A percentile compares a stretch with the other conserved stretches of the same genome.
Evolutionary conservation across 2,888 invertebrate species (phyloP).

Genomic region (Ectemnius lituratus): DNA sequence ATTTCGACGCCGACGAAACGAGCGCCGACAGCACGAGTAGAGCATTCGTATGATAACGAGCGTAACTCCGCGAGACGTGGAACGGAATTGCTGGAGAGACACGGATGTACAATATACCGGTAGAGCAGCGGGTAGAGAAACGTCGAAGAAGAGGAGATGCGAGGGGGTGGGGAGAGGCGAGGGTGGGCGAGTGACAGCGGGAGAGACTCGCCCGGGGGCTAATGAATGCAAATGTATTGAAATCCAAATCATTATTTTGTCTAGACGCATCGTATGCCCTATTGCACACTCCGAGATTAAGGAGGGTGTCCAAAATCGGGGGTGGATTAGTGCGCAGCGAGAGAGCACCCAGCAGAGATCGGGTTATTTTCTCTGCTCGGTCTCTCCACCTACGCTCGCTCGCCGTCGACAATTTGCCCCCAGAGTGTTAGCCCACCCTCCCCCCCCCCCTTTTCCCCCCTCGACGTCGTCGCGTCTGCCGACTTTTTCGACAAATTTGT

Average conservation of each 20-base stretch:
- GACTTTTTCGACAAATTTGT: constrained; percentile 54
- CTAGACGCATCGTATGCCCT: constrained; percentile 75
- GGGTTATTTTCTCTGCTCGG: constrained; percentile 45
- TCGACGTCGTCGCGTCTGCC: too few relatives aligned
- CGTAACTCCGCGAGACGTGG: constrained; percentile 63
- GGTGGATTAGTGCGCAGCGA: constrained; percentile 47
- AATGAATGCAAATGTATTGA: constrained; percentile 76
- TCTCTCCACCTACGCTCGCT: constrained; percentile 44
- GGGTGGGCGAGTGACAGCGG: constrained; percentile 36
- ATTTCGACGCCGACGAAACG: constrained; percentile 55
- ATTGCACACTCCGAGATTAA: constrained; percentile 63
- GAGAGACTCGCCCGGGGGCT: constrained; percentile 51
- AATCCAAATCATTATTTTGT: constrained; percentile 77
- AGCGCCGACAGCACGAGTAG: constrained; percentile 60
- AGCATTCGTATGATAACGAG: constrained; percentile 72
- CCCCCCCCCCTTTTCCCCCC: neutral
- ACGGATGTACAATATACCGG: constrained; percentile 33
- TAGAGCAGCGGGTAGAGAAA: constrained; percentile 23
- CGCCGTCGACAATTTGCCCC: constrained; percentile 39
- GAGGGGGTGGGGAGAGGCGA: constrained; percentile 32
- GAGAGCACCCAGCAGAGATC: constrained; percentile 24
- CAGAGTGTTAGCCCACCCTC: constrained; percentile 26
- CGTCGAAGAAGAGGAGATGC: constrained; percentile 10
- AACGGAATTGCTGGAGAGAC: constrained; percentile 46
- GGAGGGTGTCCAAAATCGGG: constrained; percentile 30